phyloP scores from a whole-genome alignment of 2,888 invertebrate species.

The Chloromyia formosa region DNA sequence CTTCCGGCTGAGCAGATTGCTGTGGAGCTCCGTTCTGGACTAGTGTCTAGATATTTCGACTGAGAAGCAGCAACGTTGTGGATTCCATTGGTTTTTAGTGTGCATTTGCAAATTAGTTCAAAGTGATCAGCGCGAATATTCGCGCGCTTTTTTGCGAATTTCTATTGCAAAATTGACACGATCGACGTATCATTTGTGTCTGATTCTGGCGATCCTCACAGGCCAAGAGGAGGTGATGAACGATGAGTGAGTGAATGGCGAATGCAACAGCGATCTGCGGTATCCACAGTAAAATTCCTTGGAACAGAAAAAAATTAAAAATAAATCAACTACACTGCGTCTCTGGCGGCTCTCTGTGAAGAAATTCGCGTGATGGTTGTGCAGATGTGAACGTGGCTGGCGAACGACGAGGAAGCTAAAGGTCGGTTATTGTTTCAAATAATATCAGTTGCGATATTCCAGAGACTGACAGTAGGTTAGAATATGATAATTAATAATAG shows the following conservation, averaged over 20 bases:
- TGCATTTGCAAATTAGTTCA: not conserved
- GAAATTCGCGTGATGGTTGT: constrained; percentile 26
- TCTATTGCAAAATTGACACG: constrained; percentile 7
- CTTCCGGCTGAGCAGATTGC: not conserved
- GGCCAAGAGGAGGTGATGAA: constrained; percentile 4
- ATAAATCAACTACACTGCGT: too few species aligned
- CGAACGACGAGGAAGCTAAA: constrained; percentile 14
- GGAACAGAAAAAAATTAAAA: too few species aligned
- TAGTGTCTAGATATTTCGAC: too few species aligned
- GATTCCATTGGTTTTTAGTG: too few species aligned
- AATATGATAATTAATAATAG: too few species aligned
- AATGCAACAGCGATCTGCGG: constrained; percentile 27
- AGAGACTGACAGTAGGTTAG: too few species aligned
- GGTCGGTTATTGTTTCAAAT: not conserved
- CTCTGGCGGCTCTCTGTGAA: not conserved
- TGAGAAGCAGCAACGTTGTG: too few species aligned
- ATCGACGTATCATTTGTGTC: constrained; percentile 23
- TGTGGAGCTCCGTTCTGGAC: too few species aligned
- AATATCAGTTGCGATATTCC: not conserved
- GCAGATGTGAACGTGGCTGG: not conserved
- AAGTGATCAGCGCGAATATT: not conserved
- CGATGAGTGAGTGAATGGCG: constrained; percentile 27
- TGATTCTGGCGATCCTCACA: not conserved
- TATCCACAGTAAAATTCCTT: constrained; percentile 2
- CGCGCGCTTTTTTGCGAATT: constrained; percentile 21